phyloP scores from a whole-genome alignment of 2,113 vertebrate genomes.

The Epinephelus lanceolatus region DNA sequence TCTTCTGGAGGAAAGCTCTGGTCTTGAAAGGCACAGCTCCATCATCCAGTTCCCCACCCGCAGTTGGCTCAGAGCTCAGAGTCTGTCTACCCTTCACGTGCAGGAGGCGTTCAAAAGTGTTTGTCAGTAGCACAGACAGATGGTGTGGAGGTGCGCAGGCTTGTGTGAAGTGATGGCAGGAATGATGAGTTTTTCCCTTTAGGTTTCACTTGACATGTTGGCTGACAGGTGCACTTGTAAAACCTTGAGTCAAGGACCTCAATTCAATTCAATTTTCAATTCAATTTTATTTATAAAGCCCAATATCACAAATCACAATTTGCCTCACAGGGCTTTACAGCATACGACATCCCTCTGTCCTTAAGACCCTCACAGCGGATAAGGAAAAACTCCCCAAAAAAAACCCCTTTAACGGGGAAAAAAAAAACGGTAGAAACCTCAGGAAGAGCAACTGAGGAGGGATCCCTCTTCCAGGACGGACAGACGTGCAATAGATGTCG shows the following conservation, averaged over 20 bases:
- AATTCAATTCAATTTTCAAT: no score
- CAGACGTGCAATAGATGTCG: no score
- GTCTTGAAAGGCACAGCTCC: slow-evolving; percentile 48
- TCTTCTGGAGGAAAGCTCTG: slow-evolving; percentile 30
- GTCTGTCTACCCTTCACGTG: slow-evolving; percentile 1
- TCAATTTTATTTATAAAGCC: no score
- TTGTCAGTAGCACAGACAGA: slow-evolving; percentile 57
- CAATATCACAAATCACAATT: no score
- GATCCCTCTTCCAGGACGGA: no score
- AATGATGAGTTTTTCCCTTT: slow-evolving; percentile 43
- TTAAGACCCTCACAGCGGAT: no score
- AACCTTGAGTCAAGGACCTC: slow-evolving; percentile 49
- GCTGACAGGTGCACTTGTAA: slow-evolving; percentile 54
- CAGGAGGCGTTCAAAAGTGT: slow-evolving; percentile 31
- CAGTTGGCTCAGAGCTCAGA: slow-evolving; percentile 1
- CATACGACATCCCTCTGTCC: no score
- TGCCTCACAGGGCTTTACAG: no score
- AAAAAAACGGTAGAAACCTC: no score
- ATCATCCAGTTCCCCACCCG: slow-evolving; percentile 23
- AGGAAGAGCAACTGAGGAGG: no score
- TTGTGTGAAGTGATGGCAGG: slow-evolving; percentile 44
- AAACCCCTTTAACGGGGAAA: no score
- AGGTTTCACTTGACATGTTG: slow-evolving; percentile 15
- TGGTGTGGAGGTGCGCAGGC: slow-evolving; percentile 22
- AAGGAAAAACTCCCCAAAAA: no score